phyloP scores from a whole-genome alignment of 2,888 invertebrate genomes.

The Stictocephala bisonia region DNA sequence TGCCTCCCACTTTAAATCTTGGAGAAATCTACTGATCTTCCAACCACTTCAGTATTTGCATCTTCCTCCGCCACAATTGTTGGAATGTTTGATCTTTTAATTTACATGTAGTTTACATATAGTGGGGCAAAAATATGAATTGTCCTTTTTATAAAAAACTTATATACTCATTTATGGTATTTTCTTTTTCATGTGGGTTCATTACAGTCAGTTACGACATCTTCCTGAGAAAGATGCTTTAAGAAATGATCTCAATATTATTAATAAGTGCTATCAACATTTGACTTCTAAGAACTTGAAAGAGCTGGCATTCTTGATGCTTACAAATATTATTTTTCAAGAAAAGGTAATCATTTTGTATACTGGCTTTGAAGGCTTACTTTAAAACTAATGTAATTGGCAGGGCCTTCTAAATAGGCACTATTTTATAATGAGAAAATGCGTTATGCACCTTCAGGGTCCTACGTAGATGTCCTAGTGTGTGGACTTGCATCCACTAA shows the following conservation, averaged over 20 bases:
- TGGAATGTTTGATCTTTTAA: background rate
- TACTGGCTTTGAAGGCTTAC: no score
- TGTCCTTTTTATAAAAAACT: no score
- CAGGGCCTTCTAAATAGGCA: no score
- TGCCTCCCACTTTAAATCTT: background rate
- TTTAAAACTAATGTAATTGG: no score
- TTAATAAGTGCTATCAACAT: constrained; percentile 71
- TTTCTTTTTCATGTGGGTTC: constrained; percentile 69
- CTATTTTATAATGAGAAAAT: no score
- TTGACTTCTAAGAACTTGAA: constrained; percentile 63
- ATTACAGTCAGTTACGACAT: constrained; percentile 71
- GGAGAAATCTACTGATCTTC: background rate
- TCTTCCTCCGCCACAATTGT: background rate
- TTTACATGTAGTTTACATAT: no score
- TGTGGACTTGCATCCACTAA: no score
- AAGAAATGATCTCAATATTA: constrained; percentile 71
- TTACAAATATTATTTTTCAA: constrained; percentile 79
- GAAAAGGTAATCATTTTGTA: constrained; percentile 72
- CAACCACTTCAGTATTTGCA: background rate
- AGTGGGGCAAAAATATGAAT: no score
- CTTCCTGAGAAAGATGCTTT: constrained; percentile 75
- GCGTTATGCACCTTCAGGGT: no score
- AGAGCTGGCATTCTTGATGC: constrained; percentile 73
- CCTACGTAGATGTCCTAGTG: no score
- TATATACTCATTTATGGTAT: no score